Base-by-base conservation (phyloP, 2,113 vertebrate genomes). In the Alexandromys fortis region DNA sequence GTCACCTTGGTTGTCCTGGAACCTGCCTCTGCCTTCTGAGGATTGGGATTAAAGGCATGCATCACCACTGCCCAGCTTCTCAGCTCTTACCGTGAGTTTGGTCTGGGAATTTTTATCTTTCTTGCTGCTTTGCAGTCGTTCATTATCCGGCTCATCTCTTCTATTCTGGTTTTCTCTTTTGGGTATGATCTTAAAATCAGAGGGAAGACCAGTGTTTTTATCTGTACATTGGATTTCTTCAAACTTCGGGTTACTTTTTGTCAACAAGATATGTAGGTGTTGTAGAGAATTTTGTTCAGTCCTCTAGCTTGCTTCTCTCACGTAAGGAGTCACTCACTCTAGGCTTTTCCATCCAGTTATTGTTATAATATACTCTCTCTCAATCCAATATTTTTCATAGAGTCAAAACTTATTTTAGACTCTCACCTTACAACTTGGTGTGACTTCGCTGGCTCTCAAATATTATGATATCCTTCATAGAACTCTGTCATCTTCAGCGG, bases 71-170 rank as follows among this genome's bases (percentile, higher is more conserved):
- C 3, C 8, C 4, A 2, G 4, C 49, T 55, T 81, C 2, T 9
- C 19, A 47, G 0, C 19, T 67, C 95, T 96, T 88, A 52, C 76
- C 42, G 63, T 65, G 75, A 52, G 77, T 95, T 5, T 63, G 61
- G 83, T 85, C 72, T 73, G 52, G 91, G n/a, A 89, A 45, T 92
- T 94, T 91, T 88, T 17, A 92, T 28, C 13, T 89, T 94, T 61
- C 68, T 47, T 52, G 78, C 68, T 93, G 55, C 55, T 49, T n/a
- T 78, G 73, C 85, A 65, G 75, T 85, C 92, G n/a, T 82, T 45
- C 49, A 21, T 58, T 90, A 47, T 82, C 85, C 92, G 70, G 42
- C 86, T 91, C 21, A 63, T 67, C 67, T 68, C 65, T 86, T 77
- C n/a, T 1, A 26, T 81, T 77, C 67, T 52, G 67, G 8, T 81